Base-by-base conservation (phyloP, 1,140 invertebrate genomes). In the Gyrodactylus salaris region DNA sequence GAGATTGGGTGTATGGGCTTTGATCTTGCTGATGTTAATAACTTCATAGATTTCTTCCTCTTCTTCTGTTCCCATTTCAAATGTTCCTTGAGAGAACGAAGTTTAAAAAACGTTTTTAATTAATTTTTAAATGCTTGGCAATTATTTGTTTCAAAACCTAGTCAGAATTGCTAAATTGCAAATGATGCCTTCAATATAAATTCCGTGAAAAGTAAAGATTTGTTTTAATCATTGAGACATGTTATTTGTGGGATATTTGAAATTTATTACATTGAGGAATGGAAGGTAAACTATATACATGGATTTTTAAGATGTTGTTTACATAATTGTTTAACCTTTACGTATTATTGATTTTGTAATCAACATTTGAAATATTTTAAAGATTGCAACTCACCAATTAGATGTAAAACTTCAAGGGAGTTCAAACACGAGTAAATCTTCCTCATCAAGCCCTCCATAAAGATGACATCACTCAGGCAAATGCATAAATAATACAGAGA, bases 371-470 rank as follows among this genome's bases (percentile, higher is more conserved):
- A n/a, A n/a, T n/a, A n/a, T n/a, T n/a, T n/a, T n/a, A 22, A 20
- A 25, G 20, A 0, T 0, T 24, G 34, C 21, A 54, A 76, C 83
- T 78, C 82, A 90, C 90, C 95, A 78, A 99, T 91, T 24, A 99
- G 84, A 83, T 98, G 94, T 26, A 99, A 83, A 75, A 96, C 89
- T 84, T 98, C 91, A n/a, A 99, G 79, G 7, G 93, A 94, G 75
- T 97, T 97, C 77, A 99, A 94, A 78, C 96, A 98, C 79, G 96
- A 97, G 80, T 99, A 98, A 75, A 98, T 97, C 81, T 98, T 94
- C 75, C 95, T 83, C 91, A 99, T 97, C 79, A 99, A 98, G n/a
- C 94, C 95, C 81, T 99, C 95, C 87, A 99, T 92, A 81, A 99
- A 99, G 78, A 99, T 99, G 70, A 98, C 94, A 80, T 98, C 94